These are phyloP conservation scores for Zelostemma sp. DNA, from an alignment of 1,140 invertebrate species.

Conservation along the genomic window DNA sequence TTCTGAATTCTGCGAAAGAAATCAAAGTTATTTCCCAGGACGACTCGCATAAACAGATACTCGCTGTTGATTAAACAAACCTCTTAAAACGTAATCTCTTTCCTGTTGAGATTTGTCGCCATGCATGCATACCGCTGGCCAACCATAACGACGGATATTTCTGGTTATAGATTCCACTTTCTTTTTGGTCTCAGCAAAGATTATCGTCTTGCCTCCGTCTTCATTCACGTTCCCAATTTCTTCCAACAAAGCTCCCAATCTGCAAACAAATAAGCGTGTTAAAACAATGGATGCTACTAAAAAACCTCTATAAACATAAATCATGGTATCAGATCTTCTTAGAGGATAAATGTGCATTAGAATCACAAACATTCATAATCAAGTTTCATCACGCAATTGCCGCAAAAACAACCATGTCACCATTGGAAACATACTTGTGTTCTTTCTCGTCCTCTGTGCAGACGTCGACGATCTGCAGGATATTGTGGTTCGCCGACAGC, in stretches of 20 bases:
- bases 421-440: constrained; percentile 78
- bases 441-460: constrained; percentile 92
- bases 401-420: constrained; percentile 7
- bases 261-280: constrained; percentile 61
- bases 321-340: constrained; percentile 73
- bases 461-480: constrained; percentile 94
- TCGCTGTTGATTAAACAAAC: constrained; percentile 58
- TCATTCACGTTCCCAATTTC: too few relatives aligned
- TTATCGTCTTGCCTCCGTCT: constrained; percentile 93
- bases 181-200: constrained; percentile 97
- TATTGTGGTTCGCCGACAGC: constrained; percentile 96
- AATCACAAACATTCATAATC: constrained; percentile 59
- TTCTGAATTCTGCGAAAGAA: constrained; percentile 85
- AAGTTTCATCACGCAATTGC: constrained; percentile 58
- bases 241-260: constrained; percentile 86
- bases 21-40: too few relatives aligned
- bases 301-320: constrained; percentile 15
- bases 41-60: constrained; percentile 5
- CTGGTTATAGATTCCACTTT: constrained; percentile 95
- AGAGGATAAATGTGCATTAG: constrained; percentile 63
- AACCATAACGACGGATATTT: constrained; percentile 90
- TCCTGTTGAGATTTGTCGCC: constrained; percentile 98
- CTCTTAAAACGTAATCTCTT: constrained; percentile 93
- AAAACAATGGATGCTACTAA: constrained; percentile 14
- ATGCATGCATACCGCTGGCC: constrained; percentile 94